These are phyloP conservation scores for Troides oblongomaculatus DNA, from an alignment of 2,888 invertebrate species.

Conservation along the genomic window DNA sequence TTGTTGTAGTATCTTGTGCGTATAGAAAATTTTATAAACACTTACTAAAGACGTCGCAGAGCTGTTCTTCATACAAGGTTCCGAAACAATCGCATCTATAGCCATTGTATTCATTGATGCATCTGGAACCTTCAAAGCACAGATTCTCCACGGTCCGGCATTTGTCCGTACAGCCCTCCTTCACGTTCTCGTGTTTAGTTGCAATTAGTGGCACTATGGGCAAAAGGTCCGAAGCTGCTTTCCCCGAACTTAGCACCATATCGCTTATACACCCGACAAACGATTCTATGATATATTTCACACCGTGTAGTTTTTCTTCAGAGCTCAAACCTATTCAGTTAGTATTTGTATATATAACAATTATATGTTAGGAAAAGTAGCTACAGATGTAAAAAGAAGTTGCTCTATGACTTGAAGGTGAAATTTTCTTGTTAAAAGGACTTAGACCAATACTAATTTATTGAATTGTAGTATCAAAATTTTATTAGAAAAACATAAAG, in stretches of 20 bases:
- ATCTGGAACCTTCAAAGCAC: slow-evolving; percentile 92
- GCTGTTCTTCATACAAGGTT: slow-evolving; percentile 93
- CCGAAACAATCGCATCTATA: slow-evolving; percentile 96
- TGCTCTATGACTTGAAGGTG: not conserved
- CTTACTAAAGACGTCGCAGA: slow-evolving; percentile 95
- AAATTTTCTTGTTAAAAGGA: not conserved
- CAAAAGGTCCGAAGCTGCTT: slow-evolving; percentile 89
- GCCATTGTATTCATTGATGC: slow-evolving; percentile 94
- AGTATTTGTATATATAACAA: not conserved
- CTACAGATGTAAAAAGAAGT: not conserved
- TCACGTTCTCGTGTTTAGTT: slow-evolving; percentile 93
- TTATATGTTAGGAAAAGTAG: not conserved
- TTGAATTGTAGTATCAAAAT: not conserved
- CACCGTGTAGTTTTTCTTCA: slow-evolving; percentile 92
- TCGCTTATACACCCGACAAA: slow-evolving; percentile 95
- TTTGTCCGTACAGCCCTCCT: slow-evolving; percentile 92
- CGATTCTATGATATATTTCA: slow-evolving; percentile 95
- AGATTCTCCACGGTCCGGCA: slow-evolving; percentile 90
- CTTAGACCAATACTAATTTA: not conserved
- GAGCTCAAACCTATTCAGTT: slow-evolving; percentile 86
- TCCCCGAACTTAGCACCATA: slow-evolving; percentile 91
- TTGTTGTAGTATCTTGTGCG: too few species aligned
- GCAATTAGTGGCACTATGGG: slow-evolving; percentile 91
- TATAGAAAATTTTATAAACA: slow-evolving; percentile 36
- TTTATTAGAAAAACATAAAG: too few species aligned